Conservation (phyloP, 2,797 vertebrate species). For the Pipistrellus kuhlii region DNA sequence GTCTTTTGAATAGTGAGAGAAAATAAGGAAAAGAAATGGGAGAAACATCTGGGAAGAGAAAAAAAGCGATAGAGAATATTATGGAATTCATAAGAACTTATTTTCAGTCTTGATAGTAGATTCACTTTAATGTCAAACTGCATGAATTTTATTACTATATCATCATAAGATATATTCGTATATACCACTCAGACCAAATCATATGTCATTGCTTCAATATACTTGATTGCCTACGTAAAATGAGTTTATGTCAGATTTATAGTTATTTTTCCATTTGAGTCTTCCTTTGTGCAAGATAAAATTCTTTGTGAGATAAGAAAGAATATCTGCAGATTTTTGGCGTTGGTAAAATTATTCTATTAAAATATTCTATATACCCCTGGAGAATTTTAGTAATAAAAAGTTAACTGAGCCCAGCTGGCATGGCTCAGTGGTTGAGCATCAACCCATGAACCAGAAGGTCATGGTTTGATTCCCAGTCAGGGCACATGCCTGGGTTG, state of each 20-base stretch:
- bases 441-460: no score
- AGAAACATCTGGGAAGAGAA: background rate
- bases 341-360: background rate
- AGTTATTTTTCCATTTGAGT: constrained; percentile 18
- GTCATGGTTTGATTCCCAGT: no score
- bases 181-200: background rate
- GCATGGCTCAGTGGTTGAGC: no score
- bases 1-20: constrained; percentile 29
- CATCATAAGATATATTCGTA: background rate
- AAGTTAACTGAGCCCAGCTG: background rate
- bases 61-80: background rate
- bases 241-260: background rate
- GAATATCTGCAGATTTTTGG: background rate
- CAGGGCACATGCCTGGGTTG: no score
- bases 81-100: background rate
- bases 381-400: constrained; percentile 4
- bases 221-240: constrained; percentile 10
- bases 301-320: background rate
- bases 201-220: constrained; percentile 14
- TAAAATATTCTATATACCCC: background rate
- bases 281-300: constrained; percentile 9
- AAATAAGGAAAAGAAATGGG: background rate
- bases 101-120: background rate
- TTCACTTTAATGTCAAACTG: constrained; percentile 1
- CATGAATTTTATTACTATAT: background rate